Evolutionary conservation across 1,140 invertebrate species (phyloP).

Genomic region (Pseudachorutes palmiensis): DNA sequence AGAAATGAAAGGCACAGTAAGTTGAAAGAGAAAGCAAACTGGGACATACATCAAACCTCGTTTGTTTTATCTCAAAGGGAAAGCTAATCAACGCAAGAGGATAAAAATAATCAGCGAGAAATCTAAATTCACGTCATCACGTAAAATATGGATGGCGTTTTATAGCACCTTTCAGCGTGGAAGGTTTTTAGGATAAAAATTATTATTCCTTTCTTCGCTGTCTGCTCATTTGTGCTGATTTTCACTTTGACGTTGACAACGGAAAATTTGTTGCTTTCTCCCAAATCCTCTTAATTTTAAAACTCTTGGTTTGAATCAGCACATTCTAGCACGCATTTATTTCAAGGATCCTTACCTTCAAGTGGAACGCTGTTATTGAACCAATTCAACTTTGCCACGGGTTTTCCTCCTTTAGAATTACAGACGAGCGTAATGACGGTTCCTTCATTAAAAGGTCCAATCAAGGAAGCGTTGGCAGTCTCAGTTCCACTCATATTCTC

Average conservation of each 20-base stretch:
- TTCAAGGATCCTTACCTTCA: conserved; percentile 51
- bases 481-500: conserved; percentile 49
- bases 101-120: no score
- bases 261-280: no score
- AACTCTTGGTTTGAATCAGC: neutral
- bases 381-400: conserved; percentile 65
- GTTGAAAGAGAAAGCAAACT: neutral
- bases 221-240: no score
- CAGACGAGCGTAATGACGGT: conserved; percentile 58
- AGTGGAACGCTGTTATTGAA: conserved; percentile 42
- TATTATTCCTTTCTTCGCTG: no score
- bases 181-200: no score
- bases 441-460: conserved; percentile 63
- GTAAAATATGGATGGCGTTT: no score
- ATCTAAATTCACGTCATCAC: no score
- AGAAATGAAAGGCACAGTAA: neutral
- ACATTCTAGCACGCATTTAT: neutral
- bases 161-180: no score
- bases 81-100: no score
- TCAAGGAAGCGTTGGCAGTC: conserved; percentile 50
- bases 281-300: neutral
- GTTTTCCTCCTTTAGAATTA: conserved; percentile 63
- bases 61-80: no score
- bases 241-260: no score
- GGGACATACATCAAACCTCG: neutral